Evolutionary conservation across 2,797 vertebrate species (phyloP).

Genomic region (Sciurus vulgaris): DNA sequence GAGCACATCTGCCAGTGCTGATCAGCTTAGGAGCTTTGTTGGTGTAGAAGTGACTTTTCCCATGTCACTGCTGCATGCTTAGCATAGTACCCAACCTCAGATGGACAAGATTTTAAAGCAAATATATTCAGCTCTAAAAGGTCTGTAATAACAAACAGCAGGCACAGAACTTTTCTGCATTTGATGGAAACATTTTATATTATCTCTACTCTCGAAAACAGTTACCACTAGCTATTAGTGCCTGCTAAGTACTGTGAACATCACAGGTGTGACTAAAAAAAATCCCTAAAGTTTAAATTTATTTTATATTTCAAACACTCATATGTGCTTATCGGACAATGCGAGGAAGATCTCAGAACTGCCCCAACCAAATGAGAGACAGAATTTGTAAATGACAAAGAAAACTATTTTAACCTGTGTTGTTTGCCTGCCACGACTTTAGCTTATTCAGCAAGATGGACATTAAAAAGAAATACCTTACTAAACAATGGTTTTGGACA

Average conservation of each 20-base stretch:
- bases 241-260: background rate
- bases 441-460: conserved; percentile 14
- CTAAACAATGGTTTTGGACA: background rate
- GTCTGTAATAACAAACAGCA: background rate
- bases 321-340: background rate
- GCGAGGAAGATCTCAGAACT: background rate
- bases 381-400: background rate
- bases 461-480: background rate
- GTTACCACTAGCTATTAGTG: background rate
- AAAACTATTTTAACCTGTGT: background rate
- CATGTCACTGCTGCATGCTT: background rate
- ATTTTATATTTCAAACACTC: background rate
- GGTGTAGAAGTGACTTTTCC: background rate
- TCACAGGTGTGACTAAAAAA: background rate
- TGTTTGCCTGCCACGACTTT: background rate
- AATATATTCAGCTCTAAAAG: background rate
- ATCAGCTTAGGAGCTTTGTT: background rate
- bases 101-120: background rate
- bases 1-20: rapidly evolving
- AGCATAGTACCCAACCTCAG: background rate
- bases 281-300: background rate
- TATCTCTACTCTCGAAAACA: background rate
- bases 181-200: background rate
- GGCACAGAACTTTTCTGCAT: background rate
- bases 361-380: background rate